These are phyloP conservation scores for Paracanthobrama guichenoti DNA, from an alignment of 2,113 vertebrate species.

Conservation along the genomic window DNA sequence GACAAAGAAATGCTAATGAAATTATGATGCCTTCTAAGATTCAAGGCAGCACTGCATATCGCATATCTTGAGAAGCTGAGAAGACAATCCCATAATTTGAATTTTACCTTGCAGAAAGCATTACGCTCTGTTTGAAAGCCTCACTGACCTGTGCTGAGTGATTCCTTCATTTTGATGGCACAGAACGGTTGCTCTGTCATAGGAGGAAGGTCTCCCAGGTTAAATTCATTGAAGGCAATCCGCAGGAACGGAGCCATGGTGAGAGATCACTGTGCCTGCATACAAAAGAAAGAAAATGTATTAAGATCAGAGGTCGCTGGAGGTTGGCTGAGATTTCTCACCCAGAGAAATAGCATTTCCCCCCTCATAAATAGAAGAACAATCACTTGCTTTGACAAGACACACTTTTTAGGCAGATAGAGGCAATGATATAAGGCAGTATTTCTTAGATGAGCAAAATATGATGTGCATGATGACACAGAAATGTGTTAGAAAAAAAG, in stretches of 20 bases:
- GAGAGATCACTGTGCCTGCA: conserved; percentile 59
- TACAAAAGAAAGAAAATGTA: conserved; percentile 50
- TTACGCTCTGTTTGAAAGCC: neutral
- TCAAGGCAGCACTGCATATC: neutral
- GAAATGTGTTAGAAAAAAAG: neutral
- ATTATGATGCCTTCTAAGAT: neutral
- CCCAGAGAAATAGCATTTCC: neutral
- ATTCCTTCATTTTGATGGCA: conserved; percentile 95
- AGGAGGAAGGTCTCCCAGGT: conserved; percentile 77
- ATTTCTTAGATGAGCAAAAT: neutral
- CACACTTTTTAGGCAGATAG: neutral
- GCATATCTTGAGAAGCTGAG: neutral
- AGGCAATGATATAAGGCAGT: neutral
- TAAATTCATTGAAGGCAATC: conserved; percentile 86
- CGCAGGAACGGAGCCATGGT: conserved; percentile 94
- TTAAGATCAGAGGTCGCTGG: neutral
- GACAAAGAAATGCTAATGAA: neutral
- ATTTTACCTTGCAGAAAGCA: neutral
- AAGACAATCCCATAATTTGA: neutral
- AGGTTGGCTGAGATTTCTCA: conserved; percentile 24
- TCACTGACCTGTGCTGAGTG: conserved; percentile 87
- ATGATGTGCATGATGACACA: neutral
- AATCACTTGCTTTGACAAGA: neutral
- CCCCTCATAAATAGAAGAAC: neutral
- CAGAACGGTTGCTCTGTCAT: conserved; percentile 82